Evolutionary conservation across 2,797 vertebrate species (phyloP), one percentile per base, ranked within the genome.

Genomic region (Dromococcyx pavoninus): DNA sequence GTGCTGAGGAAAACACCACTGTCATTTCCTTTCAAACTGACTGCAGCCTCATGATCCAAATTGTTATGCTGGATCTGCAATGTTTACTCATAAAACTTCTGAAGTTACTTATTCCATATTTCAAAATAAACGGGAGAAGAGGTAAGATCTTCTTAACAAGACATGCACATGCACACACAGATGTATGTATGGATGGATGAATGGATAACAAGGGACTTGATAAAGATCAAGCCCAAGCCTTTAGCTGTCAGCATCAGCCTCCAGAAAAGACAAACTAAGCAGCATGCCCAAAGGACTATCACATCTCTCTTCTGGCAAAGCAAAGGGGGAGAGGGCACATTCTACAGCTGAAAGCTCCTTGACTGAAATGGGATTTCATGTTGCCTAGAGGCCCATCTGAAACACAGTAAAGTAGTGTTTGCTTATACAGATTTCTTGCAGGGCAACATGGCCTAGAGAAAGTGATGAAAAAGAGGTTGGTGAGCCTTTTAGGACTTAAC

Each of bases 101-200:
- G 23, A 32, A 53, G 33, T 57, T 61, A 30, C 23, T 51, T 85
- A 75, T 62, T 80, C 12, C 13, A 0, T 32, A 58, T 76, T 10
- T 35, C 75, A 72, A 94, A 77, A 77, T 48, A 48, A 46, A 30
- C 7, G 58, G 12, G 17, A 7, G 9, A 62, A 75, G 10, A 12
- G 2, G 4, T 35, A 61, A 69, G n/a, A 35, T 73, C n/a, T 74
- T 60, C 27, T 67, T 27, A 64, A 62, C 7, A 32, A 56, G 39
- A 35, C 12, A 30, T 7, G 62, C 8, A n/a, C 5, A 4, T 2
- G 12, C 11, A n/a, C 11, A 37, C 7, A 51, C 14, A 18, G 1
- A 13, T 7, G 7, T 51, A 37, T 5, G 9, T 46, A 43, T 13
- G n/a, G n/a, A n/a, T n/a, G n/a, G n/a, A n/a, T n/a, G n/a, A n/a